Conservation (phyloP, 2,888 invertebrate species). For the Thalpophila matura region DNA sequence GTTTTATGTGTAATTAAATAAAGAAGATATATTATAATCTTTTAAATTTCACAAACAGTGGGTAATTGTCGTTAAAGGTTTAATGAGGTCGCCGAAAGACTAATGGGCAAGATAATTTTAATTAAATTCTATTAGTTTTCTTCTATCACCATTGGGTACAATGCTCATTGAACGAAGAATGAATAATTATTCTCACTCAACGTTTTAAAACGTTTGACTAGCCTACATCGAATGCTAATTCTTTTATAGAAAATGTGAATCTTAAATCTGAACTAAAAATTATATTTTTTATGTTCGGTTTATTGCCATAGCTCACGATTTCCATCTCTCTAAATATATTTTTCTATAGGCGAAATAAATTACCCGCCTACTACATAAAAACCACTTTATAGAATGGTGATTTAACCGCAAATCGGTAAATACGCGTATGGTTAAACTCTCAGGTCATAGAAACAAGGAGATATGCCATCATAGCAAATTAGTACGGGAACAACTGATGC, state of each 20-base stretch:
- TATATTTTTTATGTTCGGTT: not conserved
- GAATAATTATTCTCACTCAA: not conserved
- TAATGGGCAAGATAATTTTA: constrained; percentile 36
- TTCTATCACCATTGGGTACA: constrained; percentile 8
- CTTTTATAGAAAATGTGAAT: too few relatives aligned
- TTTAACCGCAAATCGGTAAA: constrained; percentile 38
- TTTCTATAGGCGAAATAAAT: not conserved
- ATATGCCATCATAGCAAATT: too few relatives aligned
- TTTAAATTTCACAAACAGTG: constrained; percentile 16
- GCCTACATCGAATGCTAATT: too few relatives aligned
- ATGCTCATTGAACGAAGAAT: constrained; percentile 13
- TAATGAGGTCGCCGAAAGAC: constrained; percentile 30
- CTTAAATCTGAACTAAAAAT: too few relatives aligned
- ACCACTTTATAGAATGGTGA: constrained; percentile 10
- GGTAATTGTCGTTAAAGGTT: constrained; percentile 24
- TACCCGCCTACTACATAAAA: not conserved
- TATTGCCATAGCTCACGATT: not conserved
- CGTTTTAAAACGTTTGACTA: constrained; percentile 4
- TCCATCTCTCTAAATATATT: not conserved
- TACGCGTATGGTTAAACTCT: constrained; percentile 39
- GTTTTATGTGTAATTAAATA: too few relatives aligned
- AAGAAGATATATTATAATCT: constrained; percentile 30
- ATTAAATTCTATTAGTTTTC: constrained; percentile 38
- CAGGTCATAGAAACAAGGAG: too few relatives aligned
- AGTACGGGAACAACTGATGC: too few relatives aligned